phyloP scores from a whole-genome alignment of 92 coral and sea anemone species.

The Meandrina meandrites region DNA sequence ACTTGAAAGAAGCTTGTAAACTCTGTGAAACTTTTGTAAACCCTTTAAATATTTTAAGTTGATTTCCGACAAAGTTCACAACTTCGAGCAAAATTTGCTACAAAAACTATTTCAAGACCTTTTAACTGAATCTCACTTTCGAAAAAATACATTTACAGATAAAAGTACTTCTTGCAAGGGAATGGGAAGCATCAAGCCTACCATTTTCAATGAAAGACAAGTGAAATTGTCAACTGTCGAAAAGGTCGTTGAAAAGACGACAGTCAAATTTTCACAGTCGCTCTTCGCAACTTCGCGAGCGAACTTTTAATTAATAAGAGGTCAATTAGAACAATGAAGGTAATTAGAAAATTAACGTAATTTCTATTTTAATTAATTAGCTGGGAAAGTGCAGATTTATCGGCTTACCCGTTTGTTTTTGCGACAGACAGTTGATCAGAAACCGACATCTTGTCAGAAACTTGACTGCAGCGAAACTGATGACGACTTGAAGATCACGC shows the following conservation, averaged over 20 bases:
- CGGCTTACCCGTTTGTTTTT: slow-evolving; percentile 16
- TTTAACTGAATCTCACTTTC: background rate
- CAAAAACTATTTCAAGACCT: background rate
- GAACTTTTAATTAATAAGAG: background rate
- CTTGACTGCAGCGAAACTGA: background rate
- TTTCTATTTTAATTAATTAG: background rate
- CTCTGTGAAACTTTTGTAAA: background rate
- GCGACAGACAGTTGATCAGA: background rate
- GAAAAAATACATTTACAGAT: background rate
- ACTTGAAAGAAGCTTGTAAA: background rate
- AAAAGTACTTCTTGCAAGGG: background rate
- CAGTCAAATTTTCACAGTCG: background rate
- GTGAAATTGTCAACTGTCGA: background rate
- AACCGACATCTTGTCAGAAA: background rate
- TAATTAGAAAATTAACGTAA: slow-evolving; percentile 30
- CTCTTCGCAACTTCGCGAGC: background rate
- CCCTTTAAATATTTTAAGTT: background rate
- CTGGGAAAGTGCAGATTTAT: background rate
- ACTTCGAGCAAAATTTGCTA: background rate
- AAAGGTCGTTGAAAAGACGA: background rate
- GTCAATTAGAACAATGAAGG: slow-evolving; percentile 33
- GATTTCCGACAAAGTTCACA: background rate
- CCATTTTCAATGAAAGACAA: slow-evolving; percentile 13
- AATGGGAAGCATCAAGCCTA: background rate
- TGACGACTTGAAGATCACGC: background rate